Percentiles rank a stretch among this genome's conserved stretches.
These are phyloP conservation scores for Dendrolimus punctatus DNA, from an alignment of 1,140 invertebrate genomes.

Conservation along the genomic window DNA sequence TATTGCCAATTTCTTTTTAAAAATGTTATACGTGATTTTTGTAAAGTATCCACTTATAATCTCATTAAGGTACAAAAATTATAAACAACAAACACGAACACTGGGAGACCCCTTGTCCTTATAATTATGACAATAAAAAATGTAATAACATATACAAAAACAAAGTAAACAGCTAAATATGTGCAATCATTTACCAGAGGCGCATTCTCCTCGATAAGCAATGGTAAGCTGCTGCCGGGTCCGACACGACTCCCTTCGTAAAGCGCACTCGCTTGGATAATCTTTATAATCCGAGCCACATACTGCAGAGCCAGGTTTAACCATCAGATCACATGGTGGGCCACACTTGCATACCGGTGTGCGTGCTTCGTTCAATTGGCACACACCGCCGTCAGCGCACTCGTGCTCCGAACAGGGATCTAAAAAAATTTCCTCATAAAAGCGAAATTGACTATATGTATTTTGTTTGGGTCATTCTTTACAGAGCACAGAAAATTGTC, in stretches of 20 bases:
- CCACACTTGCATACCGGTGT: conserved; percentile 86
- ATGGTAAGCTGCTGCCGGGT: conserved; percentile 80
- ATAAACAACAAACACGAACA: not conserved
- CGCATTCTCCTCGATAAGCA: conserved; percentile 85
- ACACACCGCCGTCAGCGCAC: conserved; percentile 85
- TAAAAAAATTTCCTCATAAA: conserved; percentile 43
- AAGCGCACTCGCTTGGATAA: conserved; percentile 87
- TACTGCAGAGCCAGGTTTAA: conserved; percentile 76
- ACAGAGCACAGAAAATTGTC: too few relatives aligned
- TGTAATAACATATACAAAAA: too few relatives aligned
- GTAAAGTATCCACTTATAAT: too few relatives aligned
- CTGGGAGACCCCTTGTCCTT: too few relatives aligned
- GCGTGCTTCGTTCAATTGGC: conserved; percentile 84
- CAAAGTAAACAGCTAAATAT: too few relatives aligned
- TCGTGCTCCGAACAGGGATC: conserved; percentile 86
- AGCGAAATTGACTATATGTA: too few relatives aligned
- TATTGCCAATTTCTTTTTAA: too few relatives aligned
- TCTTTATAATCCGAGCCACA: conserved; percentile 91
- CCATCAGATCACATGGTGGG: conserved; percentile 81
- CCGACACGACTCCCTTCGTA: conserved; percentile 82
- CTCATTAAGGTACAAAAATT: not conserved
- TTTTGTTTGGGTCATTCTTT: too few relatives aligned
- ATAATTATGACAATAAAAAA: too few relatives aligned
- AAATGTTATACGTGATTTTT: too few relatives aligned
- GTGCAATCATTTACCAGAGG: conserved; percentile 75